Conservation (phyloP, 1,140 invertebrate species). For the Polypedilum pembai region DNA sequence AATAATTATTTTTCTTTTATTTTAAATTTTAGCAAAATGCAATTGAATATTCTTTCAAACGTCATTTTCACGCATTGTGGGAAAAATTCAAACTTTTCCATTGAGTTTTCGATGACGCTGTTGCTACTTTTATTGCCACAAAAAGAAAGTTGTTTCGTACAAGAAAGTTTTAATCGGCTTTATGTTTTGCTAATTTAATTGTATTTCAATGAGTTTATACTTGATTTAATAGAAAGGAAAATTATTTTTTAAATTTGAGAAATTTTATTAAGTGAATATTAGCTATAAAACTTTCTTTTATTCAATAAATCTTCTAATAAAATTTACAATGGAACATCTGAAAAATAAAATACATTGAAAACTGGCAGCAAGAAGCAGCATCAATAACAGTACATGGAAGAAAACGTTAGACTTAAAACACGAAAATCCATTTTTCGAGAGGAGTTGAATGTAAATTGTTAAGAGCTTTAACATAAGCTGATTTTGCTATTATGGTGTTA, state of each 20-base stretch:
- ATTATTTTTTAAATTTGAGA: background rate
- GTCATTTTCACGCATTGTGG: too few species aligned
- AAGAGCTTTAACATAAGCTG: slow-evolving; percentile 11
- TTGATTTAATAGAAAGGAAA: background rate
- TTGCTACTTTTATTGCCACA: background rate
- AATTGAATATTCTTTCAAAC: too few species aligned
- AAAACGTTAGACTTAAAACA: background rate
- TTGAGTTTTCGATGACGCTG: background rate
- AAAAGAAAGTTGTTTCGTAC: background rate
- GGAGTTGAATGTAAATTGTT: background rate
- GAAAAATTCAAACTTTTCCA: too few species aligned
- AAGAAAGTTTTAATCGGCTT: slow-evolving; percentile 2
- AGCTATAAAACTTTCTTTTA: background rate
- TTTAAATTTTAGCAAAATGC: too few species aligned
- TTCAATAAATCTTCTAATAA: too few species aligned
- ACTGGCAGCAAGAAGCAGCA: background rate
- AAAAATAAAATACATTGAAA: background rate
- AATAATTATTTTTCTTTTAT: too few species aligned
- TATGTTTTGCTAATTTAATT: slow-evolving; percentile 7
- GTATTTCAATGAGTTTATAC: slow-evolving; percentile 12
- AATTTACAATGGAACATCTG: too few species aligned
- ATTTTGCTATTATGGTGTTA: background rate
- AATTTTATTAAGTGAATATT: background rate
- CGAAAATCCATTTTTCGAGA: slow-evolving; percentile 8
- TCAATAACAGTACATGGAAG: background rate